Percentiles rank a stretch among this genome's conserved stretches.
Conservation (phyloP, 1,140 invertebrate species). For the Galendromus occidentalis region DNA sequence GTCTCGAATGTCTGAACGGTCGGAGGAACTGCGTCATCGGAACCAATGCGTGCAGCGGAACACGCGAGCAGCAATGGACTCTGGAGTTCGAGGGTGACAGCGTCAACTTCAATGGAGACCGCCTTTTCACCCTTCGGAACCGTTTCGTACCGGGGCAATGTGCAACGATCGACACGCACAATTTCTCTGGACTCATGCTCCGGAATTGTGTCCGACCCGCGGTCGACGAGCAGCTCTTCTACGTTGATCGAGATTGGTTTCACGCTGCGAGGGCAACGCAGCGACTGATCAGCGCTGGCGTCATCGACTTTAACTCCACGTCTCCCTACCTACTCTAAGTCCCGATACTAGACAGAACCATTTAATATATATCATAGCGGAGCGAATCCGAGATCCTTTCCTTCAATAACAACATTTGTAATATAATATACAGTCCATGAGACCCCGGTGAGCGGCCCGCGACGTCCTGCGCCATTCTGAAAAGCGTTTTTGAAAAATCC, state of each 20-base stretch:
- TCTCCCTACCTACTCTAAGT: too few species aligned
- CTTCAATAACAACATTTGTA: too few species aligned
- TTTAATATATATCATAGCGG: too few species aligned
- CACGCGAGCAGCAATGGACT: not conserved
- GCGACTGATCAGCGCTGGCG: too few species aligned
- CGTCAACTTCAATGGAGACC: not conserved
- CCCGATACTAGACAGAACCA: too few species aligned
- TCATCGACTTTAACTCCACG: too few species aligned
- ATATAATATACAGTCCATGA: too few species aligned
- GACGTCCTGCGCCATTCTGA: too few species aligned
- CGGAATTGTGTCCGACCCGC: not conserved
- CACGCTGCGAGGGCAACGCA: too few species aligned
- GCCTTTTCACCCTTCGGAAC: not conserved
- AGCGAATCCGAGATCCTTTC: too few species aligned
- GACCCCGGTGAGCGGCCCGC: too few species aligned
- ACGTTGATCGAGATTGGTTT: not conserved
- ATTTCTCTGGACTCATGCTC: not conserved
- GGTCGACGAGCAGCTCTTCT: not conserved
- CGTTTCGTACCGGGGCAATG: not conserved
- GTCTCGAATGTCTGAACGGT: not conserved
- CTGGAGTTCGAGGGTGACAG: not conserved
- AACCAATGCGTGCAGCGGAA: not conserved
- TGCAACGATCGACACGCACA: not conserved
- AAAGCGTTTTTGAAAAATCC: too few species aligned
- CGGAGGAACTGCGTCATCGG: not conserved